A percentile compares a stretch with the other conserved stretches of the same genome.
Evolutionary conservation across 2,797 vertebrate species (phyloP).

Genomic region (Sebastes goodei): DNA sequence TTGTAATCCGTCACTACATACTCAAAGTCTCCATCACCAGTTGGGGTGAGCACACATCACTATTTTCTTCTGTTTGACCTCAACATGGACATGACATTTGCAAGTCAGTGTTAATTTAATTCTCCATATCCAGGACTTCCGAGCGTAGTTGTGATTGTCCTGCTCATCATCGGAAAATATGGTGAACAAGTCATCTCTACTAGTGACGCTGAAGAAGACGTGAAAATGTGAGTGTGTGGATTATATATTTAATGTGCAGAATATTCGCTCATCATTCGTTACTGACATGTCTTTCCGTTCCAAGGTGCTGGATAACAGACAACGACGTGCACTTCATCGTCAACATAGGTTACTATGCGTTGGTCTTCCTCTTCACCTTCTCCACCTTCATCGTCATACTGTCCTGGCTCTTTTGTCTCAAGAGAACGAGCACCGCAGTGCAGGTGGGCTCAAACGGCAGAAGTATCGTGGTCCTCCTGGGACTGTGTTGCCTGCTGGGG

Average conservation of each 20-base stretch:
- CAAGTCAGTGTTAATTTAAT: neutral
- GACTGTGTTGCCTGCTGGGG: constrained; percentile 75
- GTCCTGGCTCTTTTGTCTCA: constrained; percentile 58
- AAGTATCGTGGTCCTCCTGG: constrained; percentile 49
- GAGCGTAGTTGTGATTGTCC: constrained; percentile 24
- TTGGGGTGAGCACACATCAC: constrained; percentile 68
- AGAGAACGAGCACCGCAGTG: neutral
- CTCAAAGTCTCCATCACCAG: constrained; percentile 66
- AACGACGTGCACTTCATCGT: constrained; percentile 51
- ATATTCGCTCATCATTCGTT: neutral
- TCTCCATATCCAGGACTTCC: constrained; percentile 62
- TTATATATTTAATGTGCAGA: neutral
- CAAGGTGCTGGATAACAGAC: constrained; percentile 81
- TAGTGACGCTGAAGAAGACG: neutral
- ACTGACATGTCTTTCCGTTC: neutral
- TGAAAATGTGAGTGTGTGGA: constrained; percentile 58
- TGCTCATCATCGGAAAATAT: constrained; percentile 61
- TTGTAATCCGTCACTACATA: constrained; percentile 53
- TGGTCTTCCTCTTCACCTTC: constrained; percentile 78
- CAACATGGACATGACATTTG: neutral
- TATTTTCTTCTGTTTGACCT: neutral
- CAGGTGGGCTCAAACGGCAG: neutral
- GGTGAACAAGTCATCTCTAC: constrained; percentile 53
- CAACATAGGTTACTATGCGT: constrained; percentile 76
- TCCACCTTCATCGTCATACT: constrained; percentile 61